Evolutionary conservation across 2,888 invertebrate species (phyloP).

Genomic region (Exocentrus adspersus): DNA sequence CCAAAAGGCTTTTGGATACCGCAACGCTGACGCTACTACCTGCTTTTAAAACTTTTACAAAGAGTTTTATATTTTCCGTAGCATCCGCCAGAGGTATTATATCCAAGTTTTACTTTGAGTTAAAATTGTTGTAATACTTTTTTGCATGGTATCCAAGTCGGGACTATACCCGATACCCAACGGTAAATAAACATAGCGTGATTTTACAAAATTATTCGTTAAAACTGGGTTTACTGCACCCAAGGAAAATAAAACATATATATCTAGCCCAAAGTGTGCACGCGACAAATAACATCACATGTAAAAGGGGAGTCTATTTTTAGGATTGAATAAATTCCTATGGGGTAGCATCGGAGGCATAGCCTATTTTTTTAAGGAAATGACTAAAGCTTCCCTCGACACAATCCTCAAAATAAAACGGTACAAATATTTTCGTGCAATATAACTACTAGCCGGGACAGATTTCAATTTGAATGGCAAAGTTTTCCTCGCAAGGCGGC

Average conservation of each 20-base stretch:
- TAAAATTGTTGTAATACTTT: no score
- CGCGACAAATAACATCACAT: constrained; percentile 1
- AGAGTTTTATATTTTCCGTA: no score
- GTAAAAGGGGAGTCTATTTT: background rate
- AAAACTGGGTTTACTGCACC: constrained; percentile 22
- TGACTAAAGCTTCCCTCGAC: no score
- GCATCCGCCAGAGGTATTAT: no score
- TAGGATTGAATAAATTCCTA: background rate
- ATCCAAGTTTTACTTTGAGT: no score
- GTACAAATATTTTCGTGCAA: constrained; percentile 9
- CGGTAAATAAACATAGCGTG: constrained; percentile 24
- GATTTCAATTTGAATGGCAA: constrained; percentile 27
- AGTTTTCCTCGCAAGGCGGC: constrained; percentile 14
- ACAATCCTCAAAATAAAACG: background rate
- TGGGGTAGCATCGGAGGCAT: background rate
- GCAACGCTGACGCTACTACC: no score
- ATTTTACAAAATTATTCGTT: constrained; percentile 14
- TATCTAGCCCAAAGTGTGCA: constrained; percentile 1
- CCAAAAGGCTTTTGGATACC: no score
- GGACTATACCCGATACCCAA: constrained; percentile 12
- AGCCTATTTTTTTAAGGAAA: background rate
- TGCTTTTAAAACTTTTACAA: no score
- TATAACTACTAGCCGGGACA: constrained; percentile 11
- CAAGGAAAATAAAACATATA: constrained; percentile 14
- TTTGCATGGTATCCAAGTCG: no score